Conservation (phyloP, 2,113 vertebrate genomes). For the sheep (Ovis aries) region ARS-UI_Ramb_v3.0 NC_056069.1:15705501-15706000, state of each 20-base stretch:
- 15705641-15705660: background rate
- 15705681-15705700: background rate
- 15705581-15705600: background rate
- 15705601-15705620: background rate
- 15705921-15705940: background rate
- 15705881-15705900: background rate
- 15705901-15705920: background rate
- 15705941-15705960: background rate
- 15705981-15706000: background rate
- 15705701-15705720: rapidly evolving
- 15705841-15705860: background rate
- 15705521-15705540: background rate
- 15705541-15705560: background rate
- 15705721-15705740: rapidly evolving
- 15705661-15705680: background rate
- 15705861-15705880: background rate
- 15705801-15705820: background rate
- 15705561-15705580: background rate
- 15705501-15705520: background rate
- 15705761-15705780: background rate
- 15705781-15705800: background rate
- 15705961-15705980: background rate
- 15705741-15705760: background rate
- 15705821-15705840: background rate
- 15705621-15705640: background rate